phyloP scores from a whole-genome alignment of 2,888 invertebrate genomes.

The Pollenia labialis region DNA sequence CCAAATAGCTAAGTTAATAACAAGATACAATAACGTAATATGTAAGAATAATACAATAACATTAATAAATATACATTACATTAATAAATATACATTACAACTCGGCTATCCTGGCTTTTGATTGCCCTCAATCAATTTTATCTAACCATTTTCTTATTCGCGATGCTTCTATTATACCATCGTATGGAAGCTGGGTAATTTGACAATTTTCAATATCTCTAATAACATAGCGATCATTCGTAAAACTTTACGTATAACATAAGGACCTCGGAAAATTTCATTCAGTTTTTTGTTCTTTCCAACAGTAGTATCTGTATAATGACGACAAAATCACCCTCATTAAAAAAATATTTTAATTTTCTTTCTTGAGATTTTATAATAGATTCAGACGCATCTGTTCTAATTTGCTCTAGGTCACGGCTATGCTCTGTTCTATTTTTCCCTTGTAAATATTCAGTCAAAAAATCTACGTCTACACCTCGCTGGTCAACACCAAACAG shows the following conservation, averaged over 20 bases:
- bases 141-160: conserved; percentile 49
- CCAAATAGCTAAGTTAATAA: too few species aligned
- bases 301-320: conserved; percentile 73
- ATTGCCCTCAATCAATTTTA: conserved; percentile 50
- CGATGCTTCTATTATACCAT: conserved; percentile 51
- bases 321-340: not conserved
- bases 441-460: conserved; percentile 34
- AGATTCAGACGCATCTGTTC: conserved; percentile 18
- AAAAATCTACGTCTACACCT: conserved; percentile 45
- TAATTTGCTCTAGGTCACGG: conserved; percentile 30
- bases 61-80: conserved; percentile 17
- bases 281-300: conserved; percentile 69
- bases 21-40: too few species aligned
- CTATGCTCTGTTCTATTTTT: not conserved
- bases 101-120: conserved; percentile 59
- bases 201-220: conserved; percentile 42
- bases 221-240: conserved; percentile 40
- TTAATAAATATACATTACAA: too few species aligned
- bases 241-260: conserved; percentile 28
- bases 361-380: conserved; percentile 41
- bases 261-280: conserved; percentile 39
- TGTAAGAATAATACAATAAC: too few species aligned
- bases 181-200: conserved; percentile 12
- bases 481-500: conserved; percentile 72
- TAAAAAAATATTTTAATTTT: conserved; percentile 70